These are phyloP conservation scores for Hystrix brachyura DNA, from an alignment of 2,113 vertebrate species.

Conservation along the genomic window DNA sequence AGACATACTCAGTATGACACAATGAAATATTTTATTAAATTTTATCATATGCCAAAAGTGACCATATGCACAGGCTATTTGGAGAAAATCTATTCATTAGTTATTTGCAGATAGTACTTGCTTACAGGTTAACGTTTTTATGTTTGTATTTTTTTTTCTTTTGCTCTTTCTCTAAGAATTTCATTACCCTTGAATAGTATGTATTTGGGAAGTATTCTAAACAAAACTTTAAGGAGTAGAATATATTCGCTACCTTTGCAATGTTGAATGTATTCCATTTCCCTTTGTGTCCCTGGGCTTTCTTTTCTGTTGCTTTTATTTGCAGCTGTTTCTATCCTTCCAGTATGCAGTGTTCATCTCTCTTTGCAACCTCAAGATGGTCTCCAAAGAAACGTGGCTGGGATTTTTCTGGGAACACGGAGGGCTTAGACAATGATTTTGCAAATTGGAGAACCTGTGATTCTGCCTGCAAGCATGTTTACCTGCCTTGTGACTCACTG, in stretches of 20 bases:
- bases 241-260: not conserved
- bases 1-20: not conserved
- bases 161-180: not conserved
- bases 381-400: not conserved
- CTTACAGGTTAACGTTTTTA: not conserved
- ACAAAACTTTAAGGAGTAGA: not conserved
- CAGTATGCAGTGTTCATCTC: not conserved
- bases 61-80: not conserved
- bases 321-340: not conserved
- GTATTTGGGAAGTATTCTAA: not conserved
- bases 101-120: conserved; percentile 1
- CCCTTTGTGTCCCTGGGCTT: not conserved
- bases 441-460: not conserved
- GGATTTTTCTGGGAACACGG: not conserved
- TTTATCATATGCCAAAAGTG: not conserved
- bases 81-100: conserved; percentile 1
- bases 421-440: not conserved
- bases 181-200: not conserved
- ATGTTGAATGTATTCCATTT: not conserved
- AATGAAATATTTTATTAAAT: not conserved
- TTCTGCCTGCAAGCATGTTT: not conserved
- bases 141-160: not conserved
- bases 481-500: not conserved
- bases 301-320: not conserved
- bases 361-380: not conserved